phyloP scores from a whole-genome alignment of 2,113 vertebrate species.

The Salvelinus fontinalis region DNA sequence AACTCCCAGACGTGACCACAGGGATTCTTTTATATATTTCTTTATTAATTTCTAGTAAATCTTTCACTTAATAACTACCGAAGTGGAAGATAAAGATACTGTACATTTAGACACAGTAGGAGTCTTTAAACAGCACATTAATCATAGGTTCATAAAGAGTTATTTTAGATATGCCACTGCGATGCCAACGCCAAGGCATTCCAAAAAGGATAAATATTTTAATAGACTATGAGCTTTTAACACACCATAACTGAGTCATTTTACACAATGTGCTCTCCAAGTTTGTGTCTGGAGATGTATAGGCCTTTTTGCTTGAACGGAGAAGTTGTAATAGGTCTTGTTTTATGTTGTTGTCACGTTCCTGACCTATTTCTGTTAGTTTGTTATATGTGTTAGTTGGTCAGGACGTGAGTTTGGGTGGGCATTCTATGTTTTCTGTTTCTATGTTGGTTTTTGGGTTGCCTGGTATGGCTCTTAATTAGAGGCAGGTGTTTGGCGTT shows the following conservation, averaged over 20 bases:
- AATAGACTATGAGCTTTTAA: slow-evolving; percentile 35
- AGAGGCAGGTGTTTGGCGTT: too few species aligned
- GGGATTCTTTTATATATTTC: too few species aligned
- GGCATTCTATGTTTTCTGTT: too few species aligned
- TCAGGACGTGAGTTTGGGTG: too few species aligned
- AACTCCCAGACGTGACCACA: too few species aligned
- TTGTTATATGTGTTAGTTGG: too few species aligned
- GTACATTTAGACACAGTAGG: slow-evolving; percentile 21
- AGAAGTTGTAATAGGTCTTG: too few species aligned
- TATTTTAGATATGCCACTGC: slow-evolving; percentile 26
- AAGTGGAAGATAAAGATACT: slow-evolving; percentile 32
- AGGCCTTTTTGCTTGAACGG: background rate
- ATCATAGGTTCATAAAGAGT: slow-evolving; percentile 38
- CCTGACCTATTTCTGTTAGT: too few species aligned
- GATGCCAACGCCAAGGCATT: slow-evolving; percentile 33
- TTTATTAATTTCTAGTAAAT: background rate
- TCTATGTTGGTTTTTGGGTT: too few species aligned
- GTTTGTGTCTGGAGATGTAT: slow-evolving; percentile 25
- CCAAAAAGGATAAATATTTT: slow-evolving; percentile 42
- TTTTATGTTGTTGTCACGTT: too few species aligned
- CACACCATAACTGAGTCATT: slow-evolving; percentile 18
- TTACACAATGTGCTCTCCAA: slow-evolving; percentile 24
- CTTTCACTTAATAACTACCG: slow-evolving; percentile 38
- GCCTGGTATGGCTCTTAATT: too few species aligned
- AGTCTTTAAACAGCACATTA: slow-evolving; percentile 43